Base-by-base conservation (phyloP, 2,888 invertebrate species). In the Idaea aversata region DNA sequence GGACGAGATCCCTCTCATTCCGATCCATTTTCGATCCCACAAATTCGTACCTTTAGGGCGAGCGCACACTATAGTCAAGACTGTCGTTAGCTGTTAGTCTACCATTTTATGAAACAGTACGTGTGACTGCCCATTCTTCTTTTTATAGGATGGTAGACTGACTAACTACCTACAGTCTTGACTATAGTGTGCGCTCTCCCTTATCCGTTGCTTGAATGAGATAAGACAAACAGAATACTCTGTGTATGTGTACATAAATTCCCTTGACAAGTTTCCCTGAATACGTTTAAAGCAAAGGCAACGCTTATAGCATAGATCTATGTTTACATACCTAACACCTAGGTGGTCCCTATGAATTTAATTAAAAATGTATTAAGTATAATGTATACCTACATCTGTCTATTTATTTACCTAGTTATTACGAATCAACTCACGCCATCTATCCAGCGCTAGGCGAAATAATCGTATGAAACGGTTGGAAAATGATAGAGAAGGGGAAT, bases 401-500 rank as follows among this genome's bases (percentile, higher is more conserved):
- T 25, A 25, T 25, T 25, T 25, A 25, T 25, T 25, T 25, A 25
- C 25, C 25, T 25, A 25, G 25, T 25, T 25, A 1, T 36, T 5
- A 36, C 10, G 10, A 36, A 36, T 36, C 63, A 62, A 47, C 34
- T 36, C 67, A 62, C 72, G 75, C 75, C 75, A 71, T 74, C 74
- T 73, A 47, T 47, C 47, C 47, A 63, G 35, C 34, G 57, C 13
- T 58, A 34, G 15, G 34, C 15, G 15, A 34, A 35, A 63, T 35
- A 58, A 7, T 47, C 47, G 47, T 47, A 7, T 47, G 47, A 47
- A 25, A 25, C 25, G 25, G 25, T 3, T 3, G 25, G 25, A 25
- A 25, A 25, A 25, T 25, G 25, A 25, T 25, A 25, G 25, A 25
- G 25, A 25, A 25, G 25, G 25, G 25, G 3, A 25, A 25, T 47